These are phyloP conservation scores for Macrophya alboannulata DNA, from an alignment of 2,888 invertebrate genomes.

Conservation along the genomic window DNA sequence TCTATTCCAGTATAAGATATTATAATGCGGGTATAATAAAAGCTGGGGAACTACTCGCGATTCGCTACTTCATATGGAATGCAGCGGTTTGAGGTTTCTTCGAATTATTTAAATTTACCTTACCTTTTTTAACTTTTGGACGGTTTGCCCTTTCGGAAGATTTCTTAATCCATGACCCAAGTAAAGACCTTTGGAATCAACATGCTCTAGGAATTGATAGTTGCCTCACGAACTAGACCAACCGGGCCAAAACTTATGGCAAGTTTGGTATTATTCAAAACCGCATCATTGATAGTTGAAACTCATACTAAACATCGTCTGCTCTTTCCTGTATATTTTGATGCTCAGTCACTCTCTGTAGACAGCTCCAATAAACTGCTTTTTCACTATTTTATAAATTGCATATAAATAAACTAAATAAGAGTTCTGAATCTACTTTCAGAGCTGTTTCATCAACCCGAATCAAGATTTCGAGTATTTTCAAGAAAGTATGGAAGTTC, in stretches of 20 bases:
- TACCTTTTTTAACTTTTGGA: neutral
- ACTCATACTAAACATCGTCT: conserved; percentile 46
- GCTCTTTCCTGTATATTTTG: neutral
- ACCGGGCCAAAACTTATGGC: conserved; percentile 23
- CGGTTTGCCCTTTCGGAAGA: neutral
- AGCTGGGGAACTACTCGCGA: neutral
- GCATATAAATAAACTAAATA: neutral
- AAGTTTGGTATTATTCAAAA: conserved; percentile 51
- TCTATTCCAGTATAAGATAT: neutral
- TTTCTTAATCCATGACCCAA: conserved; percentile 23
- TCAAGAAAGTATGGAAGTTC: neutral
- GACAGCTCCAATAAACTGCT: neutral
- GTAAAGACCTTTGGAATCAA: conserved; percentile 31
- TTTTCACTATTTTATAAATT: neutral
- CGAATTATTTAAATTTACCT: neutral
- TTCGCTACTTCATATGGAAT: neutral
- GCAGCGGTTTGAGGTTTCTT: neutral
- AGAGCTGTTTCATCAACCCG: neutral
- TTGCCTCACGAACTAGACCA: conserved; percentile 53
- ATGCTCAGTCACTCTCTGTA: conserved; percentile 13
- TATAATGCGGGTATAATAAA: neutral
- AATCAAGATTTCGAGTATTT: neutral
- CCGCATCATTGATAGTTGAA: conserved; percentile 44
- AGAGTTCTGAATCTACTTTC: neutral
- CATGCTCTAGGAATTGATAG: conserved; percentile 24